Percentiles rank a stretch among this genome's conserved stretches.
Conservation (phyloP, 1,140 invertebrate genomes). For the Drosophila baimaii region DNA sequence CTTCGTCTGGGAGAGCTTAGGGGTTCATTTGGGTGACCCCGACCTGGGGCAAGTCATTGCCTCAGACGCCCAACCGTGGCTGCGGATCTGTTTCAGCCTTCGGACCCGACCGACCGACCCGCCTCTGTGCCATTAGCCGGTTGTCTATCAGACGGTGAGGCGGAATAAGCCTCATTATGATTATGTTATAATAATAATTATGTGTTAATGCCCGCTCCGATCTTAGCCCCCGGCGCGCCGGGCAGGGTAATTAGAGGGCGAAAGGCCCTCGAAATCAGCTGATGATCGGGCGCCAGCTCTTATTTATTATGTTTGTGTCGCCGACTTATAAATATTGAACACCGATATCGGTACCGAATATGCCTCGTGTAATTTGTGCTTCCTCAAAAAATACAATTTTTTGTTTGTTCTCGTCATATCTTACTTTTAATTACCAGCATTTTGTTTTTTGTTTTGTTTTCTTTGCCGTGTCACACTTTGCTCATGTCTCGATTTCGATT, state of each 20-base stretch:
- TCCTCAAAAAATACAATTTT: constrained; percentile 42
- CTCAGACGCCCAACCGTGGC: constrained; percentile 44
- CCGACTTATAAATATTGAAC: constrained; percentile 17
- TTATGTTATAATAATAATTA: constrained; percentile 44
- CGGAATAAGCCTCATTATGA: constrained; percentile 50
- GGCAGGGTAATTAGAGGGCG: constrained; percentile 37
- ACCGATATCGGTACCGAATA: constrained; percentile 6
- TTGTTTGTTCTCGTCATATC: constrained; percentile 48
- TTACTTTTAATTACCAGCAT: constrained; percentile 56
- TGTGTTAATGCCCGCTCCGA: constrained; percentile 36
- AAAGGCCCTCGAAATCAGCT: constrained; percentile 13
- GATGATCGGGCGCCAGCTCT: not conserved
- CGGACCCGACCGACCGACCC: constrained; percentile 29
- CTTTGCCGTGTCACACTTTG: constrained; percentile 35
- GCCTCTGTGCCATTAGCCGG: constrained; percentile 41
- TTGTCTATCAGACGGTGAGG: constrained; percentile 19
- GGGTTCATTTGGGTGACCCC: constrained; percentile 49
- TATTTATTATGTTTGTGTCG: constrained; percentile 12
- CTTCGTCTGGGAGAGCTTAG: constrained; percentile 15
- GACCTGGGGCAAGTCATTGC: constrained; percentile 51
- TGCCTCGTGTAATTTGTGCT: constrained; percentile 41
- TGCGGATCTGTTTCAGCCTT: constrained; percentile 46
- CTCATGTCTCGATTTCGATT: constrained; percentile 29
- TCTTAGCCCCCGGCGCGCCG: constrained; percentile 32
- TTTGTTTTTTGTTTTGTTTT: constrained; percentile 42